phyloP scores from a whole-genome alignment of 1,140 invertebrate species.

The Solenopsis fugax region DNA sequence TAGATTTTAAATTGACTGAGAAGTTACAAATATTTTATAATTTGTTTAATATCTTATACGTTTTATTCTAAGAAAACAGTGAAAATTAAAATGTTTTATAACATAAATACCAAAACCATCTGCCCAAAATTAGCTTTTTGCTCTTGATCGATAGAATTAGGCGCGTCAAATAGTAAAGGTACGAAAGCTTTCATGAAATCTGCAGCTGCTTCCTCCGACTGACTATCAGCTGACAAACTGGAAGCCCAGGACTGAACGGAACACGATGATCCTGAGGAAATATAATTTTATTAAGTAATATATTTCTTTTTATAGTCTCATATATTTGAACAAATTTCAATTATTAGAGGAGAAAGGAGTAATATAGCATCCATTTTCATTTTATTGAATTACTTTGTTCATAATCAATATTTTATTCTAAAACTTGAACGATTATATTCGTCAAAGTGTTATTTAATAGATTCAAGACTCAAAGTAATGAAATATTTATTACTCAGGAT shows the following conservation, averaged over 20 bases:
- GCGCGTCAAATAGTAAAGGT: slow-evolving; percentile 89
- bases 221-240: slow-evolving; percentile 90
- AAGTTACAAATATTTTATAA: background rate
- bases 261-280: slow-evolving; percentile 88
- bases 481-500: too few species aligned
- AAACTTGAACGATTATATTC: too few species aligned
- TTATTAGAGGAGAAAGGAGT: too few species aligned
- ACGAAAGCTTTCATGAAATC: slow-evolving; percentile 92
- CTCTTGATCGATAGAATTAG: slow-evolving; percentile 87
- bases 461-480: too few species aligned
- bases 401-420: too few species aligned
- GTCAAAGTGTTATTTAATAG: too few species aligned
- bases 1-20: background rate
- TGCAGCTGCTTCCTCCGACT: slow-evolving; percentile 90
- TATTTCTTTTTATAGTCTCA: too few species aligned
- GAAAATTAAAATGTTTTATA: slow-evolving; percentile 21
- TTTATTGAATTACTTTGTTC: too few species aligned
- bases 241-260: slow-evolving; percentile 92
- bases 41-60: background rate
- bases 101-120: slow-evolving; percentile 86
- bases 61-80: background rate
- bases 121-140: slow-evolving; percentile 91
- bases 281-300: background rate
- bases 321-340: too few species aligned
- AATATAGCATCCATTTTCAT: too few species aligned